Evolutionary conservation across 2,888 invertebrate genomes (phyloP), one percentile per base, ranked within the genome.

Genomic region (Tridacna crocea): DNA sequence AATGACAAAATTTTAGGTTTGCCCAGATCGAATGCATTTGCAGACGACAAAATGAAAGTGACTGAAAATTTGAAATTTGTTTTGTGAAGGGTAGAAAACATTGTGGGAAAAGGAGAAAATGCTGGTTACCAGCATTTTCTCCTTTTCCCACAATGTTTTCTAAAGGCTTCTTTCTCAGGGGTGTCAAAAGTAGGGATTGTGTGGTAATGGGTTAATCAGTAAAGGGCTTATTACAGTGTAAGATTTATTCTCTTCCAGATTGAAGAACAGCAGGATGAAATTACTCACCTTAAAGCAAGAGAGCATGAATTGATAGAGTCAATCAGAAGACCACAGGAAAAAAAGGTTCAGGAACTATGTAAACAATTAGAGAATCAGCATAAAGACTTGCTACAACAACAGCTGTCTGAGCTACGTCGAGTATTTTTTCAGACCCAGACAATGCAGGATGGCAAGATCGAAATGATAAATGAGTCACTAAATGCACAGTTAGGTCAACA

Each of bases 271-370:
- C 79, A 77, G 22, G 79, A 88, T 15, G 88, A 89, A 63, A 73
- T 91, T 58, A 79, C 63, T 4, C 72, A 74, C 17, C 87, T 88
- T 63, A 88, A 89, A 76, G 87, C 83, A 60, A 77, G 91, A 72
- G 90, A 91, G 75, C 87, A 89, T 63, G 89, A 90, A 46, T 75
- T 91, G 22, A 55, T 91, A 36, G 80, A 88, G 66, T 89, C 89
- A 61, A 80, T 91, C 36, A 85, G 84, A 61, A 77, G 87, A 15
- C 88, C 90, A n/a, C 73, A 80, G 12, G 87, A 89, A 68, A 87
- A 87, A 68, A 88, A 81, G 51, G 79, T 90, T 0, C 84, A 88
- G 72, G 83, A 87, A 1, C 58, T 91, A 48, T 73, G 90, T 47
- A 79, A 83, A 17, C 84, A 88, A 22, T 75, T 91, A 27, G 88